Conservation (phyloP, 2,888 invertebrate genomes). For the Baronia brevicornis region DNA sequence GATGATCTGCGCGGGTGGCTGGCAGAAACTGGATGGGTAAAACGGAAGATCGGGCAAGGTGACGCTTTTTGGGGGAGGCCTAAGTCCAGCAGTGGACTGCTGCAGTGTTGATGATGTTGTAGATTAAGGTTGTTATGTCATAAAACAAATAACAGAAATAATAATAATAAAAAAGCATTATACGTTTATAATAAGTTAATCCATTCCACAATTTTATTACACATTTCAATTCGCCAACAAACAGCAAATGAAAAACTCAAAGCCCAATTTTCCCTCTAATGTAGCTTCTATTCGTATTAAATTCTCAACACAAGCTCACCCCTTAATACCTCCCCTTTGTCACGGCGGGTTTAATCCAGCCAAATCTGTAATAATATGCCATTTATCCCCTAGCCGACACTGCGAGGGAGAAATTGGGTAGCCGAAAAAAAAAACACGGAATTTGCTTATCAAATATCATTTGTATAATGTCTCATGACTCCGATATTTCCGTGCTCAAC, state of each 20-base stretch:
- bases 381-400: slow-evolving; percentile 8
- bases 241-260: slow-evolving; percentile 11
- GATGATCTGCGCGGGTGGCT: too few species aligned
- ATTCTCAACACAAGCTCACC: slow-evolving; percentile 13
- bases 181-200: too few species aligned
- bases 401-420: background rate
- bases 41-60: too few species aligned
- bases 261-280: slow-evolving; percentile 12
- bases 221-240: background rate
- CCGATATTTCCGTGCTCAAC: too few species aligned
- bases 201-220: too few species aligned
- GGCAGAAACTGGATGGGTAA: too few species aligned
- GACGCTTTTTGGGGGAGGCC: too few species aligned
- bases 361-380: slow-evolving; percentile 16
- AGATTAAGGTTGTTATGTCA: too few species aligned
- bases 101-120: too few species aligned
- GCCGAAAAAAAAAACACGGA: slow-evolving; percentile 3
- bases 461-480: slow-evolving; percentile 2
- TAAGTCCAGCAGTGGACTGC: too few species aligned
- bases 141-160: too few species aligned
- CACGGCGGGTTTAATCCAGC: slow-evolving; percentile 13
- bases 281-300: slow-evolving; percentile 10
- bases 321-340: slow-evolving; percentile 11
- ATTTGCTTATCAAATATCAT: slow-evolving; percentile 8
- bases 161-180: too few species aligned